Evolutionary conservation across 2,797 vertebrate species (phyloP).

Genomic region (Galaxias olidus): DNA sequence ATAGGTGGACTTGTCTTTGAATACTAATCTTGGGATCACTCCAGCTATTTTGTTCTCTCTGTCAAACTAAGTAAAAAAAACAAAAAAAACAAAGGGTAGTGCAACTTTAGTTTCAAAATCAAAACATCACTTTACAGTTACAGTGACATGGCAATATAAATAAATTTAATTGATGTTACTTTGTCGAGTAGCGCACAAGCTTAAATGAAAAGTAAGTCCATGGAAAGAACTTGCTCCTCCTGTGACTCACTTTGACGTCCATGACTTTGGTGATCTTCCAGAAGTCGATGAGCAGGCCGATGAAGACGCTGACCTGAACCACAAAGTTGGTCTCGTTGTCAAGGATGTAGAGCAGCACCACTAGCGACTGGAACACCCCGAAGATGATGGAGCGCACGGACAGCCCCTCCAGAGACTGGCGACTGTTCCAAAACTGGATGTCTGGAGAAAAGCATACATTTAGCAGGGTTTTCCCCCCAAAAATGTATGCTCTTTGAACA

Average conservation of each 20-base stretch:
- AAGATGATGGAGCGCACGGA: constrained; percentile 95
- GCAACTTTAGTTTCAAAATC: neutral
- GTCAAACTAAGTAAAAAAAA: constrained; percentile 79
- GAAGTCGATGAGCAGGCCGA: constrained; percentile 95
- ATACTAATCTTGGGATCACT: constrained; percentile 81
- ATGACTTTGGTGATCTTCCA: constrained; percentile 99
- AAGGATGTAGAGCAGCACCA: constrained; percentile 94
- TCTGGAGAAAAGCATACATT: constrained; percentile 67
- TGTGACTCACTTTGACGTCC: constrained; percentile 87
- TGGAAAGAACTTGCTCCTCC: neutral
- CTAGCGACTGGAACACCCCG: constrained; percentile 93
- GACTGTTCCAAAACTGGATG: constrained; percentile 98
- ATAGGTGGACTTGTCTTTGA: constrained; percentile 94
- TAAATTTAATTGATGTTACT: neutral
- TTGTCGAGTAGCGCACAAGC: neutral
- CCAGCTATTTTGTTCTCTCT: constrained; percentile 86
- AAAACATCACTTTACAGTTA: no score
- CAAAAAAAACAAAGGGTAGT: constrained; percentile 11
- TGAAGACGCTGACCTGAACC: constrained; percentile 96
- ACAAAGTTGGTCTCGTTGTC: constrained; percentile 98
- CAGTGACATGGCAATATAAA: no score
- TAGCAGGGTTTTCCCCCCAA: no score
- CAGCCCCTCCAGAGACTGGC: constrained; percentile 93
- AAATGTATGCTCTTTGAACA: no score
- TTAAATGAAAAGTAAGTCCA: neutral